A percentile compares a stretch with the other conserved stretches of the same genome.
Conservation (phyloP, 2,888 invertebrate genomes). For the Peribatodes rhomboidaria region DNA sequence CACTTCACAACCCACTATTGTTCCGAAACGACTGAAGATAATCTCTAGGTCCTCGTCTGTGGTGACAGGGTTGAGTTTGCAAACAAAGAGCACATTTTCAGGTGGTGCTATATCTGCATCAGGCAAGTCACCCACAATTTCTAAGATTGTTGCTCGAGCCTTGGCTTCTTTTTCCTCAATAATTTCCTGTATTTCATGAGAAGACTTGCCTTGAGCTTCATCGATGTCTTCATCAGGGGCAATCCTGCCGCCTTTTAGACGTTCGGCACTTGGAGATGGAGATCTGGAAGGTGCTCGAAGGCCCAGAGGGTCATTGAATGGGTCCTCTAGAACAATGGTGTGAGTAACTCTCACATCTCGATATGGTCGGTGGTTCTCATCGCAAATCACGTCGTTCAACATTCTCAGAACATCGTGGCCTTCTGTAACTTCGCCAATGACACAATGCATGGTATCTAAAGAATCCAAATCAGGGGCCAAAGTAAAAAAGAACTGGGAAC, state of each 20-base stretch:
- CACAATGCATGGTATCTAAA: slow-evolving; percentile 96
- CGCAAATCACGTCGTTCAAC: slow-evolving; percentile 97
- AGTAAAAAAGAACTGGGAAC: slow-evolving; percentile 98
- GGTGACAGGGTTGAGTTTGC: slow-evolving; percentile 99
- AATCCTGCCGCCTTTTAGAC: slow-evolving; percentile 94
- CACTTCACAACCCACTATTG: slow-evolving; percentile 97
- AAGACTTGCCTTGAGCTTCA: slow-evolving; percentile 94
- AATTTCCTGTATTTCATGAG: slow-evolving; percentile 94
- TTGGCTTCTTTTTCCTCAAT: slow-evolving; percentile 97
- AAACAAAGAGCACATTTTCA: slow-evolving; percentile 99
- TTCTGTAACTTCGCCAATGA: slow-evolving; percentile 98
- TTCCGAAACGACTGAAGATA: slow-evolving; percentile 98
- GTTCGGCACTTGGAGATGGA: slow-evolving; percentile 94
- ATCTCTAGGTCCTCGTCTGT: slow-evolving; percentile 98
- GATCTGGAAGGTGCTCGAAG: slow-evolving; percentile 93
- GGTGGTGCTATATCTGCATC: slow-evolving; percentile 99
- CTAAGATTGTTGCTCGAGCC: slow-evolving; percentile 98
- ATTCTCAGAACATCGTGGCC: slow-evolving; percentile 95
- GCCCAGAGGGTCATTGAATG: slow-evolving; percentile 95
- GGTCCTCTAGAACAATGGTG: slow-evolving; percentile 98
- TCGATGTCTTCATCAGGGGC: slow-evolving; percentile 98
- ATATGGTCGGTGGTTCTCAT: slow-evolving; percentile 95
- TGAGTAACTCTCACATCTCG: slow-evolving; percentile 98
- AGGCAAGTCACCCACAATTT: slow-evolving; percentile 99
- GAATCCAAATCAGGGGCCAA: slow-evolving; percentile 95